These are phyloP conservation scores for Benthosema pterotum DNA, from an alignment of 2,797 vertebrate species.

Conservation along the genomic window DNA sequence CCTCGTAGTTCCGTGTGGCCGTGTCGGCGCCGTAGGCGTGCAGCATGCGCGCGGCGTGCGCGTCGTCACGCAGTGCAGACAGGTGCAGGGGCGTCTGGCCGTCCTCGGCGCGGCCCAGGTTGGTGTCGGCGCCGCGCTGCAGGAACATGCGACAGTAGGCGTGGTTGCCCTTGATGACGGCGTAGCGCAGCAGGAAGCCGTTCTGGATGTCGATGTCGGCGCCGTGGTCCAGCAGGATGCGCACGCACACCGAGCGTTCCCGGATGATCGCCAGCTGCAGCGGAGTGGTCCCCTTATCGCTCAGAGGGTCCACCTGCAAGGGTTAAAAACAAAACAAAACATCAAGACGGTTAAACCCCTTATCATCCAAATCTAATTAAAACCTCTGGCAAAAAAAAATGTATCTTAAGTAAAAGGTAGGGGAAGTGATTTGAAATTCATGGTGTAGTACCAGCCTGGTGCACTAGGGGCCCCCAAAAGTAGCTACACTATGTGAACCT, in stretches of 20 bases:
- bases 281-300: slow-evolving; percentile 96
- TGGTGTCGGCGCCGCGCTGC: slow-evolving; percentile 96
- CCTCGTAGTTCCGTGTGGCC: slow-evolving; percentile 96
- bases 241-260: slow-evolving; percentile 96
- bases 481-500: too few species aligned
- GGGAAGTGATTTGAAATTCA: too few species aligned
- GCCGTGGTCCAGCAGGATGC: slow-evolving; percentile 95
- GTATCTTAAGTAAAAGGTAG: too few species aligned
- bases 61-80: slow-evolving; percentile 95
- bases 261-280: slow-evolving; percentile 98
- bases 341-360: too few species aligned
- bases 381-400: too few species aligned
- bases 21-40: slow-evolving; percentile 95
- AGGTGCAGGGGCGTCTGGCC: slow-evolving; percentile 98
- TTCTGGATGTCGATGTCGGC: slow-evolving; percentile 99
- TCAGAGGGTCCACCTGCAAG: slow-evolving; percentile 92
- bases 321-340: too few species aligned
- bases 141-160: slow-evolving; percentile 99
- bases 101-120: slow-evolving; percentile 94
- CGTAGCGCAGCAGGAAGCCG: slow-evolving; percentile 95
- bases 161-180: slow-evolving; percentile 98
- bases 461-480: too few species aligned
- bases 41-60: slow-evolving; percentile 91
- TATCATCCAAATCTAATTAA: too few species aligned
- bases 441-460: too few species aligned